Percentiles rank a stretch among this genome's conserved stretches.
Evolutionary conservation across 2,797 vertebrate genomes (phyloP).

Genomic region (Apogon hyalosoma): DNA sequence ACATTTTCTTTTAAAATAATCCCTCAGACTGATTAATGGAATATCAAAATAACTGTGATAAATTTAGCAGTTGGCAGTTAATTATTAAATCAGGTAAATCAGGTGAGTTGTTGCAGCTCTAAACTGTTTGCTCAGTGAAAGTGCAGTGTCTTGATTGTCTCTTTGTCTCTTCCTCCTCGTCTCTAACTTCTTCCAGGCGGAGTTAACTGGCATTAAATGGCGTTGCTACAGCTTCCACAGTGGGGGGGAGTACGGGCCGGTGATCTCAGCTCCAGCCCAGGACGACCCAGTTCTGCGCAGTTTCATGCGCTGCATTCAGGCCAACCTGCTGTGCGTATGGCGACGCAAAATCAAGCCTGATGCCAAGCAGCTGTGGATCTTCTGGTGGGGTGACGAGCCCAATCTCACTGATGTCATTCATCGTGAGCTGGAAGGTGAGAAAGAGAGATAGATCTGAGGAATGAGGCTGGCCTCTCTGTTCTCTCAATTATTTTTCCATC

Average conservation of each 20-base stretch:
- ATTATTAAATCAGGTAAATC: too few relatives aligned
- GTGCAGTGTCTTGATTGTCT: background rate
- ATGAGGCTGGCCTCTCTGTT: conserved; percentile 30
- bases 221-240: conserved; percentile 96
- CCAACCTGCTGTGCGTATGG: conserved; percentile 98
- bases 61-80: background rate
- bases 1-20: too few relatives aligned
- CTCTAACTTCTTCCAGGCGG: conserved; percentile 82
- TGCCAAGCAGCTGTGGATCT: conserved; percentile 97
- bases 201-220: conserved; percentile 99
- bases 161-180: conserved; percentile 22
- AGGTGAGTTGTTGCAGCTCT: too few relatives aligned
- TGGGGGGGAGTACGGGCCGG: conserved; percentile 94
- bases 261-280: conserved; percentile 97
- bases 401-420: conserved; percentile 95
- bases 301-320: conserved; percentile 96
- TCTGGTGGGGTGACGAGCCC: conserved; percentile 99
- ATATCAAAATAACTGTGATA: conserved; percentile 10
- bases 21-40: background rate
- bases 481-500: conserved; percentile 57
- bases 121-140: too few relatives aligned
- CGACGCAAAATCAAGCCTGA: conserved; percentile 93
- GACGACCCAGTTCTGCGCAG: conserved; percentile 97
- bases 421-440: conserved; percentile 95
- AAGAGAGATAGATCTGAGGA: conserved; percentile 35